Evolutionary conservation across 2,797 vertebrate genomes (phyloP).

Genomic region (Epinephelus awoara): DNA sequence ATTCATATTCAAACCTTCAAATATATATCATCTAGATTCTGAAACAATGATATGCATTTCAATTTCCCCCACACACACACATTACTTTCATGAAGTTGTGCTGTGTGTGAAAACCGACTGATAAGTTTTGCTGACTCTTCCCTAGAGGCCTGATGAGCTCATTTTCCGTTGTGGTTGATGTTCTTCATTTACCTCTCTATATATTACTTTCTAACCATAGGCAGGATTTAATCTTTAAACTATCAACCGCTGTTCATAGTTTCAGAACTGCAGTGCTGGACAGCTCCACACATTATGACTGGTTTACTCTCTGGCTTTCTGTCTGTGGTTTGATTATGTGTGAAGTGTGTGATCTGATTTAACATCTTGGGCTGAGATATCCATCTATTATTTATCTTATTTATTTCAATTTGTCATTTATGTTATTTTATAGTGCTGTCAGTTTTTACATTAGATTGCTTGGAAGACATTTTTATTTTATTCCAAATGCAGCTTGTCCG

Average conservation of each 20-base stretch:
- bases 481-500: fast-evolving
- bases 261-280: neutral
- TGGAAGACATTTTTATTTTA: neutral
- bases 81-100: too few species aligned
- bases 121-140: neutral
- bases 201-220: too few species aligned
- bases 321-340: neutral
- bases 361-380: neutral
- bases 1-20: neutral
- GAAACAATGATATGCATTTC: neutral
- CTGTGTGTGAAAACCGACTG: too few species aligned
- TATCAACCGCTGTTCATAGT: fast-evolving
- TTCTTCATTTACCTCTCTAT: neutral
- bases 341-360: neutral
- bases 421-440: too few species aligned
- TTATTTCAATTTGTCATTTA: too few species aligned
- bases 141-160: neutral
- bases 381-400: neutral
- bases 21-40: fast-evolving
- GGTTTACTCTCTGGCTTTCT: neutral
- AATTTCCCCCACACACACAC: too few species aligned
- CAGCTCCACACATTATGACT: neutral
- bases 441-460: neutral
- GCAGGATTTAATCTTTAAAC: neutral
- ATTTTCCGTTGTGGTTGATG: neutral